Evolutionary conservation across 2,888 invertebrate genomes (phyloP).

Genomic region (Formica aserva): DNA sequence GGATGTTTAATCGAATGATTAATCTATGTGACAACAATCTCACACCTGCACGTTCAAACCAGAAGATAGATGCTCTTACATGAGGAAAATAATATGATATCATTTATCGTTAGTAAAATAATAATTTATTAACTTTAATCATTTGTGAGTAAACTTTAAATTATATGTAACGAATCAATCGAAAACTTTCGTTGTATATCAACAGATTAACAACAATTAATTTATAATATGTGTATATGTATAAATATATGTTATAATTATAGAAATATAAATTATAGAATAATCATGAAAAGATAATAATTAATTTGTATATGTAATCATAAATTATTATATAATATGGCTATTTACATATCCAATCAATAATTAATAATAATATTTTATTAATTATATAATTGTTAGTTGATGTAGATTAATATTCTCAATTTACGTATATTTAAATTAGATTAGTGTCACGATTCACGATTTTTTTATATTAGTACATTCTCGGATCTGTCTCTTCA

Average conservation of each 20-base stretch:
- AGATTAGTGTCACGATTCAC: background rate
- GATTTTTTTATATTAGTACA: background rate
- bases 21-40: background rate
- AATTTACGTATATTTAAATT: background rate
- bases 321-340: background rate
- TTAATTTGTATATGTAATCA: background rate
- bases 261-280: constrained; percentile 1
- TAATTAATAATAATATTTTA: background rate
- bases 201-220: background rate
- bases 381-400: constrained; percentile 8
- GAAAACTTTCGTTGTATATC: background rate
- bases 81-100: background rate
- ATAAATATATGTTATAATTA: background rate
- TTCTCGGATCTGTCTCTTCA: background rate
- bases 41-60: background rate
- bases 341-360: background rate
- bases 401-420: background rate
- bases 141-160: background rate
- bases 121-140: background rate
- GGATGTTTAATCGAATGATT: background rate
- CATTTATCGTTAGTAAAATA: background rate
- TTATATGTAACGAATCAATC: background rate
- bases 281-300: background rate
- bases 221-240: background rate
- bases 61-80: background rate